These are phyloP conservation scores for Alcis repandata DNA, from an alignment of 2,888 invertebrate genomes.

Conservation along the genomic window DNA sequence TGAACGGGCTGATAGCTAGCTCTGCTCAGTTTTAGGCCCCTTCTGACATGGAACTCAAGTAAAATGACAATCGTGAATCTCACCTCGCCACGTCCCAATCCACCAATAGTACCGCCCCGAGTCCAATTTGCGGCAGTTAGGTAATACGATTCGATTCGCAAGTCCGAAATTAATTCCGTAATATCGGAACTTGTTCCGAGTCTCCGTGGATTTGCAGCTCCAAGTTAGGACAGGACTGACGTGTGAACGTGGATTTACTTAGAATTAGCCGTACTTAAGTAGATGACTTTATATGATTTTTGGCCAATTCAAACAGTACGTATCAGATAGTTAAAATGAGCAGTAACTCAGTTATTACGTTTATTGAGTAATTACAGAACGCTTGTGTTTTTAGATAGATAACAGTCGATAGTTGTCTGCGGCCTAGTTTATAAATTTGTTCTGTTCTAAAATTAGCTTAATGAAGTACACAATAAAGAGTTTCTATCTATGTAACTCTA, in stretches of 20 bases:
- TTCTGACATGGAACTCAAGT: no score
- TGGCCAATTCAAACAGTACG: neutral
- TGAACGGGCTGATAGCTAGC: no score
- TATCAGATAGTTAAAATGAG: no score
- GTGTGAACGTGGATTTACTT: constrained; percentile 26
- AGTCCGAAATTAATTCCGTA: constrained; percentile 61
- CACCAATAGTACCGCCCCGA: constrained; percentile 46
- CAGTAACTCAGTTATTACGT: no score
- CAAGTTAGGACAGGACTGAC: constrained; percentile 18
- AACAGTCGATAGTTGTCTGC: no score
- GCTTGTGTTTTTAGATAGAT: no score
- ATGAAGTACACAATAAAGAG: no score
- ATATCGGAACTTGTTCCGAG: constrained; percentile 59
- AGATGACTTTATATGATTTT: constrained; percentile 4
- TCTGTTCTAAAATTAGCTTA: no score
- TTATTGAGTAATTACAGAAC: no score
- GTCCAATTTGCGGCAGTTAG: constrained; percentile 61
- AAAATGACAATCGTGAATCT: neutral
- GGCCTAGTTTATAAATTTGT: no score
- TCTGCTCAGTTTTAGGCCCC: no score
- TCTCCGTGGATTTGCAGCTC: constrained; percentile 53
- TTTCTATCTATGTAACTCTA: no score
- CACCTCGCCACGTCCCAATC: constrained; percentile 11
- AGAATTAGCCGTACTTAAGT: neutral
- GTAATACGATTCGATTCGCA: constrained; percentile 60